phyloP scores from a whole-genome alignment of 2,797 vertebrate genomes.

The Brotogeris chrysoptera region DNA sequence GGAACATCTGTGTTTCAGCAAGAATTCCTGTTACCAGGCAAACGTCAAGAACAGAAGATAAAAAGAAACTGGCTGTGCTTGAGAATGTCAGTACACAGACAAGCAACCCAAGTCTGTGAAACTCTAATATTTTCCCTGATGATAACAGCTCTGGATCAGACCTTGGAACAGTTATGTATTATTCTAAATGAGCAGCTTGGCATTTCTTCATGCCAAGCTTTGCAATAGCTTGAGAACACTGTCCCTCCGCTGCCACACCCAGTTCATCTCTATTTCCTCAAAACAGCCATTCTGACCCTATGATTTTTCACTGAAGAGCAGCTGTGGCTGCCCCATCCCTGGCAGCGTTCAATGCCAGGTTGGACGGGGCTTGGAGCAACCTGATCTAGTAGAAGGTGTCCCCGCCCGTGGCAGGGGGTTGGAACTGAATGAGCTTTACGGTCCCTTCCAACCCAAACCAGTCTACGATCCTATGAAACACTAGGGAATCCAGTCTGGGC shows the following conservation, averaged over 20 bases:
- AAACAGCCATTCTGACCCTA: neutral
- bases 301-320: neutral
- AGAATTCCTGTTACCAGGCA: neutral
- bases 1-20: neutral
- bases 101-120: neutral
- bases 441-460: neutral
- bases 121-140: neutral
- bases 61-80: neutral
- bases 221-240: neutral
- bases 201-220: neutral
- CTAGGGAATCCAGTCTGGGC: constrained; percentile 37
- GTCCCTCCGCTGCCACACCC: neutral
- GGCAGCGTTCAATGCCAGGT: neutral
- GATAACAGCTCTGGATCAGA: neutral
- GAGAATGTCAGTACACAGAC: neutral
- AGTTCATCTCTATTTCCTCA: neutral
- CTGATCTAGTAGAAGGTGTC: neutral
- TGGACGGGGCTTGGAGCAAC: neutral
- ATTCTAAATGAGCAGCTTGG: neutral
- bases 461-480: neutral
- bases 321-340: neutral
- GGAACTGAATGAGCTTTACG: neutral
- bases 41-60: constrained; percentile 13
- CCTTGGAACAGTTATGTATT: neutral
- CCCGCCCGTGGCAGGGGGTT: neutral